Evolutionary conservation across 2,797 vertebrate species (phyloP).

Genomic region (Sebastes alutus): DNA sequence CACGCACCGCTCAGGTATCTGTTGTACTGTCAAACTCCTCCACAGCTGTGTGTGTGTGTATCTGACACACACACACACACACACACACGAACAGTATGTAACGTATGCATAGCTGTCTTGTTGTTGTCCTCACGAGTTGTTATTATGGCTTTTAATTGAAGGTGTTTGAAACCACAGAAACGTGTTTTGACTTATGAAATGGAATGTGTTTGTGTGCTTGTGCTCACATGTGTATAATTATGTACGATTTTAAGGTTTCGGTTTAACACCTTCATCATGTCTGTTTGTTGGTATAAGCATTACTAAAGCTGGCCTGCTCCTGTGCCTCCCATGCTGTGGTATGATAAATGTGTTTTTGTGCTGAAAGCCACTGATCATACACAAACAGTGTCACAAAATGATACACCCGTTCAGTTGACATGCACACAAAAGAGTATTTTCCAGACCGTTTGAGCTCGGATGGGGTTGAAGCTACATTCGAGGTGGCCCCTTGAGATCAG

Average conservation of each 20-base stretch:
- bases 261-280: constrained; percentile 3
- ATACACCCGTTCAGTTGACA: neutral
- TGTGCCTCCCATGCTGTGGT: constrained; percentile 3
- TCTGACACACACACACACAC: neutral
- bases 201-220: constrained; percentile 38
- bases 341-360: constrained; percentile 33
- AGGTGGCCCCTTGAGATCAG: constrained; percentile 25
- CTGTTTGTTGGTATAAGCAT: constrained; percentile 2
- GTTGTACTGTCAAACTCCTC: constrained; percentile 54
- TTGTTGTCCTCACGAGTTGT: constrained; percentile 46
- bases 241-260: neutral
- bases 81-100: neutral
- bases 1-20: constrained; percentile 53
- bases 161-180: constrained; percentile 38
- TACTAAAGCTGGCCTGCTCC: neutral
- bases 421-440: constrained; percentile 9
- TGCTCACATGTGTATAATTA: neutral
- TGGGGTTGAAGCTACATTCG: neutral
- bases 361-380: constrained; percentile 18
- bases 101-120: constrained; percentile 15
- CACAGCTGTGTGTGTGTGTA: constrained; percentile 30
- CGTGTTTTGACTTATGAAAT: constrained; percentile 58
- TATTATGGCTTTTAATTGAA: constrained; percentile 45
- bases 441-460: constrained; percentile 19
- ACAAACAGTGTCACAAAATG: constrained; percentile 11